Conservation (phyloP, 2,797 vertebrate species). For the Sphaeramia orbicularis region DNA sequence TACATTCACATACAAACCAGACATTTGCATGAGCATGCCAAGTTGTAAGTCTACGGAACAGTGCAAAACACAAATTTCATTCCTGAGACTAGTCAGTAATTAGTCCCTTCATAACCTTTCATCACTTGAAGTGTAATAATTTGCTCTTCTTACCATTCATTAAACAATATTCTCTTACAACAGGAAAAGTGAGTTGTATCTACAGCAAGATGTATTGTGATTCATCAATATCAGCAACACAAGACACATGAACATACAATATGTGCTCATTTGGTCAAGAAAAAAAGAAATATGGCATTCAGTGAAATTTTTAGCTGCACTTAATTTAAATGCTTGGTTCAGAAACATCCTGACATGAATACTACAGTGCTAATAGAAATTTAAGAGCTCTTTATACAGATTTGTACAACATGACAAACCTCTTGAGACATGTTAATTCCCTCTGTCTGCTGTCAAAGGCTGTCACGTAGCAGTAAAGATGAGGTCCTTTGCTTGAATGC, state of each 20-base stretch:
- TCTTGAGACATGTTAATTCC: conserved; percentile 64
- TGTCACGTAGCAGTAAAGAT: conserved; percentile 64
- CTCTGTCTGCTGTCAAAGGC: conserved; percentile 68
- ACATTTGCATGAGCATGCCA: conserved; percentile 78
- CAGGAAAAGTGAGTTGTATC: conserved; percentile 69
- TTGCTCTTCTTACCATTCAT: conserved; percentile 58
- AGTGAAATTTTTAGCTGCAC: conserved; percentile 78
- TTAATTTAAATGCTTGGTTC: conserved; percentile 75
- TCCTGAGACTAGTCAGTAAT: conserved; percentile 86
- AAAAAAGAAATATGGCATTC: conserved; percentile 74
- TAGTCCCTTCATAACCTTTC: conserved; percentile 82
- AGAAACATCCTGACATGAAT: conserved; percentile 68
- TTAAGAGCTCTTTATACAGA: conserved; percentile 76
- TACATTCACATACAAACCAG: conserved; percentile 85
- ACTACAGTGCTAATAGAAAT: conserved; percentile 79
- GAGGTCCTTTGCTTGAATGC: conserved; percentile 85
- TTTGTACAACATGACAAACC: conserved; percentile 79
- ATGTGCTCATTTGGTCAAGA: conserved; percentile 81
- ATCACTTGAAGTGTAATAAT: conserved; percentile 64
- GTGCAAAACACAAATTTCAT: conserved; percentile 83
- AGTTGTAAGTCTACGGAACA: conserved; percentile 81
- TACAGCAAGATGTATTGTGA: conserved; percentile 74
- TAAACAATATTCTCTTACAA: conserved; percentile 65
- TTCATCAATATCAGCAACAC: conserved; percentile 70
- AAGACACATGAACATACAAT: conserved; percentile 67